Percentiles rank a stretch among this genome's conserved stretches.
Conservation (phyloP, 2,888 invertebrate species). For the Sycophila texana region DNA sequence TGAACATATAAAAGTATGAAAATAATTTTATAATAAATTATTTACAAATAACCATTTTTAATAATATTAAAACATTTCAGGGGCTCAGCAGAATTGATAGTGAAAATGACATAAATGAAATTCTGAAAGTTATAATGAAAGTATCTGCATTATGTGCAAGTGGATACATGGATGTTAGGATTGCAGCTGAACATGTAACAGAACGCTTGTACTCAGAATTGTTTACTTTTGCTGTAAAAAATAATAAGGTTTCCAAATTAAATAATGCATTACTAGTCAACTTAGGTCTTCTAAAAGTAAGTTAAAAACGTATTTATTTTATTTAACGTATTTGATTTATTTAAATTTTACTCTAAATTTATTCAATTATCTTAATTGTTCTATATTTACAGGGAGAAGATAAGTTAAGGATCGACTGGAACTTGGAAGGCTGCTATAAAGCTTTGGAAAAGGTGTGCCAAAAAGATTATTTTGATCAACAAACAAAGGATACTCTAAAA, state of each 20-base stretch:
- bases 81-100: conserved; percentile 54
- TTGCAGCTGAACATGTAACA: conserved; percentile 75
- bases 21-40: conserved; percentile 1
- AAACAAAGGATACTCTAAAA: conserved; percentile 77
- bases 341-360: not conserved
- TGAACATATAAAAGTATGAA: conserved; percentile 67
- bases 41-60: conserved; percentile 9
- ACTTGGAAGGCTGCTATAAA: conserved; percentile 80
- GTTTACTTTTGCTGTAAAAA: conserved; percentile 76
- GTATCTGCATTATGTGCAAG: conserved; percentile 79
- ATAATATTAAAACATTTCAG: conserved; percentile 59
- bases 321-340: not conserved
- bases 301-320: conserved; percentile 40
- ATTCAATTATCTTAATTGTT: not conserved
- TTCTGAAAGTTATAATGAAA: conserved; percentile 77
- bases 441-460: conserved; percentile 78
- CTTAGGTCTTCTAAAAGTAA: conserved; percentile 85
- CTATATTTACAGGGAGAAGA: conserved; percentile 80
- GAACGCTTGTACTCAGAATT: conserved; percentile 78
- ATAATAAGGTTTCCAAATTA: conserved; percentile 77
- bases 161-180: conserved; percentile 76
- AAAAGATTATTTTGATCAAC: conserved; percentile 77
- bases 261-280: conserved; percentile 82
- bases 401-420: conserved; percentile 81
- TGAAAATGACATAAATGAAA: conserved; percentile 69